Evolutionary conservation across 2,888 invertebrate species (phyloP), one percentile per base, ranked within the genome.

Genomic region (Drosophila tanythrix): DNA sequence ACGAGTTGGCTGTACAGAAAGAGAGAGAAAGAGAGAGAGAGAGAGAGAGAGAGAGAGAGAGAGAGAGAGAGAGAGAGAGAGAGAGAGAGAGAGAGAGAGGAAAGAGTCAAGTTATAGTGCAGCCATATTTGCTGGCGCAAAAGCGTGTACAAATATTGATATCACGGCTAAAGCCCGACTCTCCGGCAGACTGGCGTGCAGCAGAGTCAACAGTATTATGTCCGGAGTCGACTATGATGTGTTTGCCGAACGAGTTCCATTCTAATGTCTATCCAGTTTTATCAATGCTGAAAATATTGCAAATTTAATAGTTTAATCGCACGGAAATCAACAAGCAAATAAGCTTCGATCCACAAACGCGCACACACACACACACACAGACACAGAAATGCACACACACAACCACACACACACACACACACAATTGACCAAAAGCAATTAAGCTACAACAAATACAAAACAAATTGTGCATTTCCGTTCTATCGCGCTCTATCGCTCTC

Each of bases 151-250:
- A 80, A 90, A 84, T 90, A 84, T 90, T 89, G 81, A 70, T 74
- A 63, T 53, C 31, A 68, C 36, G 31, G 52, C 33, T 48, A 36
- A 25, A 8, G 27, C 15, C 15, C 25, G 31, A 25, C 33, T 57
- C 10, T 8, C 40, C 36, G 52, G 31, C 60, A 48, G 50, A 27
- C 66, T 60, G 25, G 55, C 64, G 70, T 74, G 87, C n/a, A 11
- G 40, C n/a, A 13, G 7, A 21, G 21, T 89, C 90, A 89, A 89
- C 84, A 89, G 70, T 83, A 81, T 90, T 89, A 86, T 83, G 81
- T 58, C 65, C 75, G 38, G 67, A 31, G 51, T 38, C 29, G 61
- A 53, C 48, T 55, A 53, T 70, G 50, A 46, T 46, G 25, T 46
- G 46, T 27, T 36, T 55, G 36, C 29, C 59, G 60, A 63, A 61